These are phyloP conservation scores for Cryptosula pallasiana DNA, from an alignment of 2,888 invertebrate genomes.

Conservation along the genomic window DNA sequence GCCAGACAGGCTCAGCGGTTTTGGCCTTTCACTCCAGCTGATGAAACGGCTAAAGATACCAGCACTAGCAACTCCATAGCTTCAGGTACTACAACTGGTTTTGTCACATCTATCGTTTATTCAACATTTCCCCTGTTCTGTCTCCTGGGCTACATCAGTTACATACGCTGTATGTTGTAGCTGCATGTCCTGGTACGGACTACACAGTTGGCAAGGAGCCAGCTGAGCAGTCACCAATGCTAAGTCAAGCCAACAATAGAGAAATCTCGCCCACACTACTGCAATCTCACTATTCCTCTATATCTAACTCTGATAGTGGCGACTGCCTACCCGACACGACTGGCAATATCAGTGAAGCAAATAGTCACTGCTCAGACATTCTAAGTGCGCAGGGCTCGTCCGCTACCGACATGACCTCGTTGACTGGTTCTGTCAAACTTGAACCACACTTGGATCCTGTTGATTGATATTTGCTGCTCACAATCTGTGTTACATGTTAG, in stretches of 20 bases:
- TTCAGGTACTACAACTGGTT: too few species aligned
- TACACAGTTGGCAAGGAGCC: neutral
- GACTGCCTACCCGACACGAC: neutral
- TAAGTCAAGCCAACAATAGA: neutral
- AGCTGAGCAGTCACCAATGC: neutral
- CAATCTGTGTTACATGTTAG: too few species aligned
- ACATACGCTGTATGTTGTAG: too few species aligned
- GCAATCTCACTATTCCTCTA: neutral
- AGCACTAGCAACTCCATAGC: too few species aligned
- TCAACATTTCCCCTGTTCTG: too few species aligned
- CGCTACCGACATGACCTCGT: neutral
- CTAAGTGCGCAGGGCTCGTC: neutral
- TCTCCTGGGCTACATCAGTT: too few species aligned
- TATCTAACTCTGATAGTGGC: slow-evolving; percentile 7
- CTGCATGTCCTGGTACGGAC: too few species aligned
- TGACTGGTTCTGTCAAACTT: neutral
- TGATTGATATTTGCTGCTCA: neutral
- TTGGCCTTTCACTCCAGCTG: slow-evolving; percentile 6
- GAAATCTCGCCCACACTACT: neutral
- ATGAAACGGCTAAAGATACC: neutral
- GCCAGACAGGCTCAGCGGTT: slow-evolving; percentile 13
- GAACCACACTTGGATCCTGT: neutral
- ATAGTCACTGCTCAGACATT: neutral
- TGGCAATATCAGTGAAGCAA: neutral
- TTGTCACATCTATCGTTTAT: too few species aligned